Base-by-base conservation (phyloP, 1,140 invertebrate species). In the Hirudo medicinalis region DNA sequence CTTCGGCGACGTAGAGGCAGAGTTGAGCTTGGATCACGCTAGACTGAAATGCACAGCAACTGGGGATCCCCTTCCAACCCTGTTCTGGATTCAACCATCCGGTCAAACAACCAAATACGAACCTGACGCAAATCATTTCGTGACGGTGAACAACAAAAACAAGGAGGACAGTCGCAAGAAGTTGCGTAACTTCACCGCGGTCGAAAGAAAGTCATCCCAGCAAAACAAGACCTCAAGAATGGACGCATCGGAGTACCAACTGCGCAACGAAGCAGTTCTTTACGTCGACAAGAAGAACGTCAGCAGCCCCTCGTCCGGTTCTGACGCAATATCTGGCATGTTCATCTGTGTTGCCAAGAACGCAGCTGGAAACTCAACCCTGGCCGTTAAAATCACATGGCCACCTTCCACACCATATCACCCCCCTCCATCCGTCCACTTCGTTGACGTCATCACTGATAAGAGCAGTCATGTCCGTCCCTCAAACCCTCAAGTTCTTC, bases 301-400 rank as follows among this genome's bases (percentile, higher is more conserved):
- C 13, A 75, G 72, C 55, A 54, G 19, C 15, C 17, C 69, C 5
- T 53, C 19, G 43, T 49, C 32, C 15, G 4, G 20, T 40, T 53
- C 17, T 6, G 22, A n/a, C 36, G 54, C 69, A 70, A 54, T 29
- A 36, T 70, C 49, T 49, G 69, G 69, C 22, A 70, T 70, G 69
- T 81, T 79, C 71, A 76, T 76, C 69, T 81, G 80, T 71, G 73
- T 81, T 43, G 80, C 80, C 17, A 78, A 77, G 70, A 81, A 81
- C 70, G 77, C 77, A 0, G 80, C 78, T 13, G 80, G 80, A 6
- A 80, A 81, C 66, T 79, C 80, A 6, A 81, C 79, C 13, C 77
- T 81, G 53, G 78, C 77, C 0, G 72, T 81, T 15, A 79, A 79
- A 70, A 78, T 81, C 32, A 76, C 76, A 19, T 81, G 79, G 79